These are phyloP conservation scores for Drosophila parabipectinata DNA, from an alignment of 1,140 invertebrate genomes.

Conservation along the genomic window DNA sequence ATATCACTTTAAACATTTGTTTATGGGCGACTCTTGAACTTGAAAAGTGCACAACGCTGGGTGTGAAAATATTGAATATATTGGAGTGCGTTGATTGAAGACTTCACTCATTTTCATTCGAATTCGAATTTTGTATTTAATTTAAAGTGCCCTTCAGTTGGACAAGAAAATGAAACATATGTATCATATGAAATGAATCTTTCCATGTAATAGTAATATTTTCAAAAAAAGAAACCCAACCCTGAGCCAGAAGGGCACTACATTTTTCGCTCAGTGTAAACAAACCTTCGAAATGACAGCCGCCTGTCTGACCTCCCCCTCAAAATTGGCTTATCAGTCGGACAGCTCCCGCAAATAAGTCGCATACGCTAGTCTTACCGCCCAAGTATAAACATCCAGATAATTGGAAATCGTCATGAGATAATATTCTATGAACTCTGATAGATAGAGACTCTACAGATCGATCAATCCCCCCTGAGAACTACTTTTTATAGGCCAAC, in stretches of 20 bases:
- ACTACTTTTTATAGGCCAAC: constrained; percentile 14
- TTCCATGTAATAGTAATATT: no score
- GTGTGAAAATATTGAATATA: constrained; percentile 10
- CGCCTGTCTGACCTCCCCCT: constrained; percentile 28
- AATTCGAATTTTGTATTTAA: not conserved
- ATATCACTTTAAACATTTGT: constrained; percentile 48
- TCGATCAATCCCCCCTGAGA: constrained; percentile 40
- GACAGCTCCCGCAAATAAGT: constrained; percentile 39
- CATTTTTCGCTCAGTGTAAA: constrained; percentile 58
- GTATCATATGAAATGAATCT: no score
- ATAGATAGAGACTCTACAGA: constrained; percentile 1
- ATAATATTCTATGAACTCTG: constrained; percentile 26
- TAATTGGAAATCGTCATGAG: constrained; percentile 19
- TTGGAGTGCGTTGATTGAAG: constrained; percentile 30
- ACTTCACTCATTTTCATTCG: not conserved
- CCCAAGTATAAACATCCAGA: constrained; percentile 6
- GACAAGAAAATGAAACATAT: not conserved
- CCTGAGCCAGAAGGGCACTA: no score
- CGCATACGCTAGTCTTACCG: constrained; percentile 10
- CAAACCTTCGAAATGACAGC: constrained; percentile 63
- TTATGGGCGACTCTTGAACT: constrained; percentile 40
- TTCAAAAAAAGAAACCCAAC: no score
- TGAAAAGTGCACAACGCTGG: constrained; percentile 23
- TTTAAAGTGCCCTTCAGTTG: constrained; percentile 7
- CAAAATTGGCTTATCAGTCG: constrained; percentile 53